Evolutionary conservation across 2,797 vertebrate species (phyloP).

Genomic region (Orestias chungarensis): DNA sequence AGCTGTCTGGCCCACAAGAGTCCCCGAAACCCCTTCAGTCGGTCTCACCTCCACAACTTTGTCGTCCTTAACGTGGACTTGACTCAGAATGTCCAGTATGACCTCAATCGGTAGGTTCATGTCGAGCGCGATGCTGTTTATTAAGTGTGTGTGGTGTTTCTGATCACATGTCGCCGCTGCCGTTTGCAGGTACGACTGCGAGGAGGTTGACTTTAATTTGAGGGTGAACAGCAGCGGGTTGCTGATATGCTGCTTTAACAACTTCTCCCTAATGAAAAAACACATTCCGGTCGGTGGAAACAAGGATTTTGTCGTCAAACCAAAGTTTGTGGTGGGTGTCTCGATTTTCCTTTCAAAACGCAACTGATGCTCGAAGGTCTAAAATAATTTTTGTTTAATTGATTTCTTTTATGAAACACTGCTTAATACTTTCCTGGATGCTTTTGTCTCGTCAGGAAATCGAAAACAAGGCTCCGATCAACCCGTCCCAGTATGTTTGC

Average conservation of each 20-base stretch:
- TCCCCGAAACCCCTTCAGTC: conserved; percentile 82
- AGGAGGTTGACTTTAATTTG: conserved; percentile 97
- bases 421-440: background rate
- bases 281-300: conserved; percentile 92
- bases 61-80: conserved; percentile 95
- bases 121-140: background rate
- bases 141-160: background rate
- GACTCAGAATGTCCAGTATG: conserved; percentile 97
- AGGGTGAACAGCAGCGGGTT: conserved; percentile 93
- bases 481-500: conserved; percentile 92
- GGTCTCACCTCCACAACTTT: conserved; percentile 92
- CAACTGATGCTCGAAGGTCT: no score
- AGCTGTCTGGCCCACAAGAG: conserved; percentile 79
- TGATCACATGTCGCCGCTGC: background rate
- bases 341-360: background rate
- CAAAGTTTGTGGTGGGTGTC: conserved; percentile 88
- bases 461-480: conserved; percentile 82
- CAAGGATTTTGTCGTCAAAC: conserved; percentile 90
- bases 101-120: conserved; percentile 90
- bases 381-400: background rate
- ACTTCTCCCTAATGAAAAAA: conserved; percentile 98
- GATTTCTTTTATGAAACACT: background rate
- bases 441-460: conserved; percentile 80
- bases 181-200: conserved; percentile 89
- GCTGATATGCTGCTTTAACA: conserved; percentile 95